phyloP scores from a whole-genome alignment of 1,140 invertebrate species.

The Zaprionus camerounensis region DNA sequence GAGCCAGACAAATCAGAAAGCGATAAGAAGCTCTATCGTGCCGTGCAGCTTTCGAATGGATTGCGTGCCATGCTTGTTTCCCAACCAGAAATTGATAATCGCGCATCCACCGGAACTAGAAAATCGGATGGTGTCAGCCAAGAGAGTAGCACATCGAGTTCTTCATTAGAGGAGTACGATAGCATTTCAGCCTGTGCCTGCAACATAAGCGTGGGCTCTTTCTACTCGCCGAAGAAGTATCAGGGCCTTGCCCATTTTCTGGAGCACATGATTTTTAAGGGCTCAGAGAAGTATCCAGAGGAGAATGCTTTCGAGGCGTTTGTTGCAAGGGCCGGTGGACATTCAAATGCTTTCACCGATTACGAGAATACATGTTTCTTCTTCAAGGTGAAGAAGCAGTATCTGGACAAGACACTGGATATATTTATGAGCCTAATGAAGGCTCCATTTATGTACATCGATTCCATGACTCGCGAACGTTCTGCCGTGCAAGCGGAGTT shows the following conservation, averaged over 20 bases:
- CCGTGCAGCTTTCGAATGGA: conserved; percentile 51
- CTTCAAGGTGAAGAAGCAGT: conserved; percentile 92
- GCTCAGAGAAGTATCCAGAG: conserved; percentile 92
- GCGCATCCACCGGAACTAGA: background rate
- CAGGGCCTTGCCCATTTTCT: conserved; percentile 96
- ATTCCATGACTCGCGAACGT: conserved; percentile 94
- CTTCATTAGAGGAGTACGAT: conserved; percentile 48
- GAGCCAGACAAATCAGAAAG: conserved; percentile 59
- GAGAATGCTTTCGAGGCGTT: conserved; percentile 94
- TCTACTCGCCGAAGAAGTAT: conserved; percentile 88
- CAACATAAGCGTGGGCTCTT: conserved; percentile 88
- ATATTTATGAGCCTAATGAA: conserved; percentile 96
- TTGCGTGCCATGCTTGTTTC: conserved; percentile 58
- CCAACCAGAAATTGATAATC: conserved; percentile 10
- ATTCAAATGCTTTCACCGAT: conserved; percentile 93
- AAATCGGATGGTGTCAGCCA: too few species aligned
- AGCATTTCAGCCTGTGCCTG: conserved; percentile 89
- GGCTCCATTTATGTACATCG: conserved; percentile 92
- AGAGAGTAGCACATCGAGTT: background rate
- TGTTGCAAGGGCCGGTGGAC: conserved; percentile 92
- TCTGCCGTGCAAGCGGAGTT: conserved; percentile 94
- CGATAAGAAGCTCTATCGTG: conserved; percentile 51
- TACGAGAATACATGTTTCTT: conserved; percentile 94
- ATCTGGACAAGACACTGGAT: conserved; percentile 90
- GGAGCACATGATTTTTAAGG: conserved; percentile 98